Evolutionary conservation across 2,113 vertebrate genomes (phyloP).

Genomic region (Dryoscopus gambensis): DNA sequence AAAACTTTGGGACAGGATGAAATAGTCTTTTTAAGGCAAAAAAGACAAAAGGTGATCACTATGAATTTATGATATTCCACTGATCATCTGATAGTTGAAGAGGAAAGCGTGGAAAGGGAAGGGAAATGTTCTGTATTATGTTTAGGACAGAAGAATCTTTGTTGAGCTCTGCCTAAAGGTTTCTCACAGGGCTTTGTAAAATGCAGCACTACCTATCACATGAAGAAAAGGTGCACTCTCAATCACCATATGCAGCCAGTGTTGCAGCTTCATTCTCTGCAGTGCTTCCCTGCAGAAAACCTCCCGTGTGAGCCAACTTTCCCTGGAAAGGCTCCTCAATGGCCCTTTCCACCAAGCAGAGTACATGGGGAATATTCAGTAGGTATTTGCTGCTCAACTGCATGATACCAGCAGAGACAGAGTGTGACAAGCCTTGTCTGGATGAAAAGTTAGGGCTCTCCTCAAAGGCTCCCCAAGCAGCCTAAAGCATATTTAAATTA

Average conservation of each 20-base stretch:
- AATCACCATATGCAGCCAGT: rapidly evolving
- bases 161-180: not conserved
- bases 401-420: not conserved
- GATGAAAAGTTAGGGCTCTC: not conserved
- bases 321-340: not conserved
- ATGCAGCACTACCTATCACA: not conserved
- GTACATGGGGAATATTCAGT: not conserved
- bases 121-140: not conserved
- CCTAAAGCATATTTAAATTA: not conserved
- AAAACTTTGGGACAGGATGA: not conserved
- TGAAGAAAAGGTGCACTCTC: not conserved
- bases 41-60: not conserved
- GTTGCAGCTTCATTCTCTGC: not conserved
- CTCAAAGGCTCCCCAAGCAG: not conserved
- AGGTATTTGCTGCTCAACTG: not conserved
- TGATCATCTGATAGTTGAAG: not conserved
- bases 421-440: not conserved
- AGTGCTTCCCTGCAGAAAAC: not conserved
- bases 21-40: not conserved
- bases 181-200: not conserved
- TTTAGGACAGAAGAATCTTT: not conserved
- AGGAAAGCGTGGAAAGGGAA: not conserved
- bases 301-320: not conserved
- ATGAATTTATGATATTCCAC: not conserved
- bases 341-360: not conserved